phyloP scores from a whole-genome alignment of 2,797 vertebrate species.

The Enteromius mattozi region DNA sequence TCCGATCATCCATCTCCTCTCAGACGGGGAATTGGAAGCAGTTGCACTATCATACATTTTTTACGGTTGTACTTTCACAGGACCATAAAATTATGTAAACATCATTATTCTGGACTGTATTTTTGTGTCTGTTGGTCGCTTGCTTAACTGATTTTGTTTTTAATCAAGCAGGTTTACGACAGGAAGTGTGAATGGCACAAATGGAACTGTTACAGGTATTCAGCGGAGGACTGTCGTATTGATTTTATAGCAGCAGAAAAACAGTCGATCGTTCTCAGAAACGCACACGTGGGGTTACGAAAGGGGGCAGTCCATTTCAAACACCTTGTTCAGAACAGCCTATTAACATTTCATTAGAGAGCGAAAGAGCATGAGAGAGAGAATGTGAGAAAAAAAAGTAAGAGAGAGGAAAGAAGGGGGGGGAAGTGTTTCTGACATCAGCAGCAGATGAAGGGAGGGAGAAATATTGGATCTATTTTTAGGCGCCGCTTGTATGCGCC shows the following conservation, averaged over 20 bases:
- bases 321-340: slow-evolving; percentile 16
- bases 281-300: background rate
- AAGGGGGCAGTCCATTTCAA: background rate
- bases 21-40: background rate
- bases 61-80: background rate
- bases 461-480: slow-evolving; percentile 66
- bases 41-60: background rate
- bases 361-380: slow-evolving; percentile 16
- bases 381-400: background rate
- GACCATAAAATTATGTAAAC: background rate
- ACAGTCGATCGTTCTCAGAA: slow-evolving; percentile 1
- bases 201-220: slow-evolving; percentile 1
- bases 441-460: slow-evolving; percentile 58
- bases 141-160: background rate
- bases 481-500: slow-evolving; percentile 63
- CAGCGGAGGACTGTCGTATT: background rate
- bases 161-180: background rate
- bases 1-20: background rate
- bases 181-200: background rate
- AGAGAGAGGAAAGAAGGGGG: background rate
- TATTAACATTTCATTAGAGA: slow-evolving; percentile 38
- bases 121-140: background rate
- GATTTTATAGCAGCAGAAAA: slow-evolving; percentile 1
- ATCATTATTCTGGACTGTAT: background rate
- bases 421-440: slow-evolving; percentile 45